Conservation (phyloP, 2,797 vertebrate species). For the Amazona finschi region DNA sequence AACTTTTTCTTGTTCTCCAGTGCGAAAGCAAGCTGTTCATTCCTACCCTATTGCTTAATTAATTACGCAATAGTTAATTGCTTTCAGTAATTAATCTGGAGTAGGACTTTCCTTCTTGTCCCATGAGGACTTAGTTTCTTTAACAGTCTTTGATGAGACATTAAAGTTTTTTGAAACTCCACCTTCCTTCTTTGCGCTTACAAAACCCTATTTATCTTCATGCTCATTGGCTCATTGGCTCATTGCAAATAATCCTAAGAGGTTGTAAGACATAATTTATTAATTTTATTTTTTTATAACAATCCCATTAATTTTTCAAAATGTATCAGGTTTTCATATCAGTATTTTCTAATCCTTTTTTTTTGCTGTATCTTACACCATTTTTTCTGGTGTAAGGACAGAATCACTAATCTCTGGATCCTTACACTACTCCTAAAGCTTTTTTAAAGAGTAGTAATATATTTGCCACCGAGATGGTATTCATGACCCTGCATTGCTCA, state of each 20-base stretch:
- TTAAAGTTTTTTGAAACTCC: not conserved
- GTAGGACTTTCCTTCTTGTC: not conserved
- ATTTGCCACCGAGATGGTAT: not conserved
- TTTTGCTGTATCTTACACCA: accelerated
- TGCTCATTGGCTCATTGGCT: not conserved
- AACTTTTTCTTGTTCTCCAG: not conserved
- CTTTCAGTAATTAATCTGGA: conserved; percentile 1
- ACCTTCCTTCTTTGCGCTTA: not conserved
- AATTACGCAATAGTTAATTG: conserved; percentile 10
- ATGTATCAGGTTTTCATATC: not conserved
- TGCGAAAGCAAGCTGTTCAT: not conserved
- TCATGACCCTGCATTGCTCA: not conserved
- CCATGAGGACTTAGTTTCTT: not conserved
- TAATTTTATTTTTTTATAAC: not conserved
- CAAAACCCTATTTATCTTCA: not conserved
- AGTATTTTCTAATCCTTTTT: not conserved
- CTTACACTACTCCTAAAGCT: not conserved
- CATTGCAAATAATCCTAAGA: not conserved
- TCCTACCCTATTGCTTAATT: not conserved
- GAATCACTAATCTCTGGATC: not conserved
- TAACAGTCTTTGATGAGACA: not conserved
- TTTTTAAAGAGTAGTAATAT: not conserved
- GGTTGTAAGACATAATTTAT: accelerated
- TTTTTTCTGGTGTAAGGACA: not conserved
- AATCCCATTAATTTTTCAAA: not conserved